A percentile compares a stretch with the other conserved stretches of the same genome.
Conservation (phyloP, 2,113 vertebrate genomes). For the human (Homo sapiens) region DNA sequence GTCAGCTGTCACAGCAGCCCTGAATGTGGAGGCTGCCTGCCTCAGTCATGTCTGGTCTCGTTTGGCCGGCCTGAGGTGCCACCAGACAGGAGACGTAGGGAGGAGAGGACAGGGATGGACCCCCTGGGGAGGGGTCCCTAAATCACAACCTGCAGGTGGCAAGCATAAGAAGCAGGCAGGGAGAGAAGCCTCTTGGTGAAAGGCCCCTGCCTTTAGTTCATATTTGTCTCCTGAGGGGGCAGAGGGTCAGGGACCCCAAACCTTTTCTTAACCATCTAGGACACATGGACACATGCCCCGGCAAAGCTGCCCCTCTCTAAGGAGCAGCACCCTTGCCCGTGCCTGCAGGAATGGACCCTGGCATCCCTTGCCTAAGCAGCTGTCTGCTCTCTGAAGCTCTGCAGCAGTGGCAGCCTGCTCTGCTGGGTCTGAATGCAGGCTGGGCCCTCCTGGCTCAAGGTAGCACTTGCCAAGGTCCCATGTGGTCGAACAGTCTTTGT, state of each 20-base stretch:
- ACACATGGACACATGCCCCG: too few species aligned
- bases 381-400: neutral
- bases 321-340: rapidly evolving
- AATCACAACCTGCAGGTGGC: neutral
- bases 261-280: neutral
- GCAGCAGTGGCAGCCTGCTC: neutral
- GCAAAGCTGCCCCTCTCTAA: neutral
- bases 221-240: neutral
- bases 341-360: neutral
- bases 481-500: neutral
- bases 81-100: neutral
- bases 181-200: neutral
- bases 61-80: neutral
- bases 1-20: constrained; percentile 50
- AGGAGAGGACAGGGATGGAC: neutral
- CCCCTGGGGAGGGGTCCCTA: neutral
- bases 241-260: neutral
- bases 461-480: neutral
- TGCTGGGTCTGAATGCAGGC: neutral
- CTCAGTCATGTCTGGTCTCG: neutral
- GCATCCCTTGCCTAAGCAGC: neutral
- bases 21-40: neutral
- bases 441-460: neutral
- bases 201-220: neutral
- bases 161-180: neutral